Conservation (phyloP, 2,797 vertebrate genomes). For the Ciconia nigra region DNA sequence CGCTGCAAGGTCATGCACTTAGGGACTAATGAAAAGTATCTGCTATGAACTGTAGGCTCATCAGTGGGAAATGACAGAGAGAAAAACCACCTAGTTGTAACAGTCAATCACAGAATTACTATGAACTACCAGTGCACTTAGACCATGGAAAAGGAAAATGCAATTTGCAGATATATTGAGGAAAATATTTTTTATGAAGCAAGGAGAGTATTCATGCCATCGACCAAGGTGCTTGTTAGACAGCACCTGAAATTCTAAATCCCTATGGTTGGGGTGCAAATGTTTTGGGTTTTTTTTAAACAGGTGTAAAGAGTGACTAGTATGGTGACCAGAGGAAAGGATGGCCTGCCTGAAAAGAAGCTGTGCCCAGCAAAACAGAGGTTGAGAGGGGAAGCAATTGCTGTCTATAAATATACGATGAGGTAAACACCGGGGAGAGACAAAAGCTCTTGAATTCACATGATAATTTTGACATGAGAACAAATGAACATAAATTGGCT, state of each 20-base stretch:
- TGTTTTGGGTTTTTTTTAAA: neutral
- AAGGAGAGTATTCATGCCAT: neutral
- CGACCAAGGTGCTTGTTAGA: neutral
- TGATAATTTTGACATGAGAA: slow-evolving; percentile 3
- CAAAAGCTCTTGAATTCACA: neutral
- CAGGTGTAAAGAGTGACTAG: neutral
- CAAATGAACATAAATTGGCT: neutral
- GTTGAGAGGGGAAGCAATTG: neutral
- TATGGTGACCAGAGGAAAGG: neutral
- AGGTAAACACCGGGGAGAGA: neutral
- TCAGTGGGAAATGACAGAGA: slow-evolving; percentile 35
- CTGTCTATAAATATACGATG: neutral
- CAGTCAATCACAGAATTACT: slow-evolving; percentile 13
- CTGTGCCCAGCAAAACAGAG: neutral
- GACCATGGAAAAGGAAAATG: neutral
- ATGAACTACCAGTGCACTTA: neutral
- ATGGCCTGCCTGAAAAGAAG: neutral
- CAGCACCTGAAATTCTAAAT: neutral
- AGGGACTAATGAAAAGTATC: slow-evolving; percentile 42
- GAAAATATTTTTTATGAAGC: neutral
- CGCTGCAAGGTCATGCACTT: slow-evolving; percentile 32
- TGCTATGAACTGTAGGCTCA: slow-evolving; percentile 14
- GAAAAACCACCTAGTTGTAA: neutral
- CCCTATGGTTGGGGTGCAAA: neutral
- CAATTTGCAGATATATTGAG: neutral